Conservation (phyloP, 2,113 vertebrate species). For the Apistogramma diplotaenia region DNA sequence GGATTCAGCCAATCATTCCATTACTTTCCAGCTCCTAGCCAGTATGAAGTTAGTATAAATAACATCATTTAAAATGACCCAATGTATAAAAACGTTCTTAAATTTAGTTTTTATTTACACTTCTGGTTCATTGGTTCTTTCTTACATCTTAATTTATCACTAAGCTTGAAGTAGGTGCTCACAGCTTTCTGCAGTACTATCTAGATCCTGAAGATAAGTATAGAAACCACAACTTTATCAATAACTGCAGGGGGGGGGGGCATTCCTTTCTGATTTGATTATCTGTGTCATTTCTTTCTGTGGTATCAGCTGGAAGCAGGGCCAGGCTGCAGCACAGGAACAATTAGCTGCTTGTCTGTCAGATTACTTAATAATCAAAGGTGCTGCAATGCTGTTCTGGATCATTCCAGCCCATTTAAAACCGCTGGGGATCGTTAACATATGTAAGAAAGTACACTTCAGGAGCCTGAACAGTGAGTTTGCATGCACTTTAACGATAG, state of each 20-base stretch:
- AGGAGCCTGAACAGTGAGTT: too few relatives aligned
- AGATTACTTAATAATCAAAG: background rate
- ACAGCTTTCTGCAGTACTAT: background rate
- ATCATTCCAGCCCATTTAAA: background rate
- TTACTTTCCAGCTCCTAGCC: background rate
- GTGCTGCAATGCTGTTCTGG: background rate
- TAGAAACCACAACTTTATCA: background rate
- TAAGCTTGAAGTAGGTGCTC: background rate
- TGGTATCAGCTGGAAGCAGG: background rate
- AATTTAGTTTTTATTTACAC: background rate
- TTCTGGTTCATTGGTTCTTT: background rate
- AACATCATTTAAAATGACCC: background rate
- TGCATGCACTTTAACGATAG: too few relatives aligned
- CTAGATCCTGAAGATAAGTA: background rate
- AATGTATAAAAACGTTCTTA: rapidly evolving
- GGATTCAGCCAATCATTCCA: too few relatives aligned
- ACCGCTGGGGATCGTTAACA: background rate
- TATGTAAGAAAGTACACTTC: background rate
- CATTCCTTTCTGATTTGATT: background rate
- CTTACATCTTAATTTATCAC: background rate
- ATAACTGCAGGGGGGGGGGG: background rate
- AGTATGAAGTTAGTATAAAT: background rate
- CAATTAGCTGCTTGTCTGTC: background rate
- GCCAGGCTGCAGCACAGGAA: background rate
- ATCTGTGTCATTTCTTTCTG: background rate